Conservation (phyloP, 2,797 vertebrate species). For the Acomys russatus region DNA sequence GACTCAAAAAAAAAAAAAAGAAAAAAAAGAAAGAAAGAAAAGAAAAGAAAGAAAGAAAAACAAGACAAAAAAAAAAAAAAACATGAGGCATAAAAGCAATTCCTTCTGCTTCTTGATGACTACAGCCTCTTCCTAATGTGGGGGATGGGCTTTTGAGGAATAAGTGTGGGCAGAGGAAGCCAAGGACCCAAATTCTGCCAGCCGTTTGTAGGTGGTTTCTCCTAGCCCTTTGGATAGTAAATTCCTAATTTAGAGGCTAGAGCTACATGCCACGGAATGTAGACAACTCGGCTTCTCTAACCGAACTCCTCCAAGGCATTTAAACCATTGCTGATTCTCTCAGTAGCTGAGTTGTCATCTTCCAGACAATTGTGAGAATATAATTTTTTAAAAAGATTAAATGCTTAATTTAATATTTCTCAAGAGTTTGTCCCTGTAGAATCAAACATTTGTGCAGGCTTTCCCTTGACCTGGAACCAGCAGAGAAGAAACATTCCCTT, state of each 20-base stretch:
- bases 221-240: background rate
- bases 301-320: background rate
- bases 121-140: background rate
- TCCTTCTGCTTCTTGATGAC: background rate
- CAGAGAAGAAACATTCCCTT: background rate
- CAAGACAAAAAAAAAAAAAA: background rate
- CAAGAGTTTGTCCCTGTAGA: background rate
- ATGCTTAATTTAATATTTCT: conserved; percentile 55
- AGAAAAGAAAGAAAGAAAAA: no score
- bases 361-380: conserved; percentile 30
- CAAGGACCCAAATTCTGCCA: background rate
- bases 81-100: background rate
- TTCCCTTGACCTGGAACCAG: background rate
- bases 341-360: background rate
- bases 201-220: background rate
- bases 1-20: no score
- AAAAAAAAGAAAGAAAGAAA: no score
- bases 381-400: background rate
- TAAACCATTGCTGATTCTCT: background rate
- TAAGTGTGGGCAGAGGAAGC: background rate
- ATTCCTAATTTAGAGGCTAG: background rate
- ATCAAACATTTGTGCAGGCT: background rate
- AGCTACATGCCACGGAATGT: background rate
- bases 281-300: background rate
- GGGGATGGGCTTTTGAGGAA: background rate